Base-by-base conservation (phyloP, 1,140 invertebrate genomes). In the Subanguina moxae region DNA sequence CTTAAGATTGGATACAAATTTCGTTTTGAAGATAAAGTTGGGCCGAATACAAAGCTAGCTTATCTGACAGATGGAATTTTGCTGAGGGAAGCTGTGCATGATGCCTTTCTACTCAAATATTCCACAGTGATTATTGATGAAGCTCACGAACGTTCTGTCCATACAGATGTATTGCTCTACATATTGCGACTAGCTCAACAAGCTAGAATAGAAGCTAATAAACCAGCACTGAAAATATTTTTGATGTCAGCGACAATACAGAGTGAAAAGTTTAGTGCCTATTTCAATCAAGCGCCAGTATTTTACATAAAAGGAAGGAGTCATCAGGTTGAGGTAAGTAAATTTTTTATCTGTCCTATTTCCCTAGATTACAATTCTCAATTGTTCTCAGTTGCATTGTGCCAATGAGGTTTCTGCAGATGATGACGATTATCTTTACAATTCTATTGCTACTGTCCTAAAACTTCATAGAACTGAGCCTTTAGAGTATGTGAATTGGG, bases 221-320 rank as follows among this genome's bases (percentile, higher is more conserved):
- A 46, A 9, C n/a, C 43, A n/a, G 61, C 74, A n/a, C 68, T 84
- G 62, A 82, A 89, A 87, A 83, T 93, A 0, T 87, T 95, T 23
- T 85, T 96, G 17, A 95, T 94, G 89, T 95, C 92, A 17, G 93
- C 93, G 0, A 95, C 92, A 38, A 92, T 95, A 90, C 90, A 95
- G 85, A 90, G 92, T 15, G 91, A 94, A 83, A 88, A 91, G 77
- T 96, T 98, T 83, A 88, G 88, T 42, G 86, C 88, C 56, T 98
- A 95, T 85, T 97, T 96, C 83, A 87, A 91, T 73, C 88, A 89
- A 71, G 90, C 90, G 70, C 88, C 89, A 43, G 90, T 91, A 1
- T 85, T 95, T 70, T 94, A 93, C 82, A 83, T 98, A 11, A 89
- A 92, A 84, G 95, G 95, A 8, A 84, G 94, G 71, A 90, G 91